These are phyloP conservation scores for Pyralis farinalis DNA, from an alignment of 2,888 invertebrate genomes.

Conservation along the genomic window DNA sequence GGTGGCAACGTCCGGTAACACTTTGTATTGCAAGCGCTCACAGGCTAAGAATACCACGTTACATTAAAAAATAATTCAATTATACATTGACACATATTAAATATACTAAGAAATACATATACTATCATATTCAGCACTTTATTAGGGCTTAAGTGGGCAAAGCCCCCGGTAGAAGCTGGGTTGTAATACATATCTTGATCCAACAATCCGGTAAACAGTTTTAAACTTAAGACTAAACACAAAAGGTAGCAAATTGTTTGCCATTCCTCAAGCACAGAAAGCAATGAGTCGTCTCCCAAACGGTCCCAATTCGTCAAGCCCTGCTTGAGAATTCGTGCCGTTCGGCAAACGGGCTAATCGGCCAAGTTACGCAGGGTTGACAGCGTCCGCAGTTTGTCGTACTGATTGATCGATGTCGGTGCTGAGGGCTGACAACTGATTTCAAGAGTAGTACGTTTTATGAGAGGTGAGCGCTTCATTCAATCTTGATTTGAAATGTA, in stretches of 20 bases:
- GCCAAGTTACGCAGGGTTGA: conserved; percentile 12
- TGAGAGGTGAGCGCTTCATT: no score
- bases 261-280: not conserved
- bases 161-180: no score
- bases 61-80: no score
- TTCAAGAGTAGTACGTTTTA: conserved; percentile 23
- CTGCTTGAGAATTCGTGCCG: conserved; percentile 6
- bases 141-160: no score
- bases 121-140: no score
- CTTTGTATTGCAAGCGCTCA: no score
- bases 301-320: conserved; percentile 5
- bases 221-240: not conserved
- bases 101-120: no score
- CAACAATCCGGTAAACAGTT: not conserved
- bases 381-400: conserved; percentile 20
- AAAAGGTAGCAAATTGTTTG: not conserved
- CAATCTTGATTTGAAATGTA: no score
- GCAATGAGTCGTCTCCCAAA: not conserved
- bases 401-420: conserved; percentile 22
- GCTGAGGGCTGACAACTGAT: conserved; percentile 33
- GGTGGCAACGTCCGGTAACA: no score
- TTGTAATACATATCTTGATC: not conserved
- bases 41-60: no score
- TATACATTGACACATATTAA: no score
- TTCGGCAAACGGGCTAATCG: conserved; percentile 16